These are phyloP conservation scores for Aelia acuminata DNA, from an alignment of 2,888 invertebrate genomes.

Conservation along the genomic window DNA sequence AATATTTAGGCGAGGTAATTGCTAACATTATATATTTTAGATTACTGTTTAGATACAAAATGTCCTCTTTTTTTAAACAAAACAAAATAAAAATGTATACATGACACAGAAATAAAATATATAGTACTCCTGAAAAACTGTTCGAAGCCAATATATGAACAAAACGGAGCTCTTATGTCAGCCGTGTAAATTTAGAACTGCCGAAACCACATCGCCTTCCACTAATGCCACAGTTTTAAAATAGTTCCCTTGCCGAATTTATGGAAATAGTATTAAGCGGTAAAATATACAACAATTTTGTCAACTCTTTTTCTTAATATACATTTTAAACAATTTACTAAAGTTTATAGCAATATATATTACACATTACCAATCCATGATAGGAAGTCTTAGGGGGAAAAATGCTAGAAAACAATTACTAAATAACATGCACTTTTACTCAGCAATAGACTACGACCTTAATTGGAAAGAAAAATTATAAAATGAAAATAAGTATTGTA, in stretches of 20 bases:
- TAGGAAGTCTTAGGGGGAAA: too few species aligned
- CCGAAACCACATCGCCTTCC: not conserved
- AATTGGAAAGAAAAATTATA: too few species aligned
- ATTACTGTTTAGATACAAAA: not conserved
- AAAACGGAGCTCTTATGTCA: conserved; percentile 1
- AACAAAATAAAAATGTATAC: not conserved
- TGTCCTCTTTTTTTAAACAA: not conserved
- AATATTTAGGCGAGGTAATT: too few species aligned
- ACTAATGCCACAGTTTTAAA: not conserved
- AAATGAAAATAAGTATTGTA: too few species aligned
- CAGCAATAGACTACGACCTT: too few species aligned
- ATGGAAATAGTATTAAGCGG: not conserved
- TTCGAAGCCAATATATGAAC: not conserved
- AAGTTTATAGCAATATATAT: too few species aligned
- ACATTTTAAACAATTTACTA: too few species aligned
- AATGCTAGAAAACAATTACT: too few species aligned
- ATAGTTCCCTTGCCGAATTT: not conserved
- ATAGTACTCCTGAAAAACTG: not conserved
- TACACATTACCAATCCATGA: too few species aligned
- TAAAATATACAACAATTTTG: not conserved
- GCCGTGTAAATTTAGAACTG: not conserved
- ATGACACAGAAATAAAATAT: not conserved
- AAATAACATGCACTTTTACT: too few species aligned
- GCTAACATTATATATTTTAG: too few species aligned
- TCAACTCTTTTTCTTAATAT: too few species aligned